These are phyloP conservation scores for Parauchenoglanis ngamensis DNA, from an alignment of 2,797 vertebrate species.

Conservation along the genomic window DNA sequence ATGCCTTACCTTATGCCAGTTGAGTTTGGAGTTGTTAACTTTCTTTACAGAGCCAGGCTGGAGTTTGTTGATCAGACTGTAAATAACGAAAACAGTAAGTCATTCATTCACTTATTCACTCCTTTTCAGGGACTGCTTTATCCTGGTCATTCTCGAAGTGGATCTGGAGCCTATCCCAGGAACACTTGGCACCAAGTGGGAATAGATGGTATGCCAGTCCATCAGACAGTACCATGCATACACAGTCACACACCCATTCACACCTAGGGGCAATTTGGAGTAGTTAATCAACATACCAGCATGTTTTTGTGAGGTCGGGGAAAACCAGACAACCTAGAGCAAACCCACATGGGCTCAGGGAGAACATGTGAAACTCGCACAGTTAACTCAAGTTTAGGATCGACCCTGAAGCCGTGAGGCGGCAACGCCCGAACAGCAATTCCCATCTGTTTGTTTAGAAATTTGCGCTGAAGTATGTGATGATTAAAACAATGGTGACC, in stretches of 20 bases:
- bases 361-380: neutral
- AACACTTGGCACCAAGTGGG: neutral
- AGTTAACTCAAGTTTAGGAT: neutral
- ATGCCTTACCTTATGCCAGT: conserved; percentile 85
- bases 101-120: neutral
- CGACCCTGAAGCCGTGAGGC: neutral
- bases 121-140: neutral
- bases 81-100: conserved; percentile 10
- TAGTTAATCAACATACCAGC: neutral
- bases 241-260: neutral
- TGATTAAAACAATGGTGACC: neutral
- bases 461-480: neutral
- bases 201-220: neutral
- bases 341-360: neutral
- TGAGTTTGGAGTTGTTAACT: conserved; percentile 84
- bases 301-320: neutral
- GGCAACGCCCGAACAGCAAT: neutral
- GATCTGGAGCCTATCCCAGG: neutral
- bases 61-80: conserved; percentile 85
- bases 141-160: neutral
- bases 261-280: neutral
- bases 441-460: neutral
- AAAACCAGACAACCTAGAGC: neutral
- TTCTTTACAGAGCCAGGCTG: conserved; percentile 85
- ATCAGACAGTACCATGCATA: neutral